These are phyloP conservation scores for Apostichopus japonicus DNA, from an alignment of 35 echinoderm and acorn worm species.

Conservation along the genomic window DNA sequence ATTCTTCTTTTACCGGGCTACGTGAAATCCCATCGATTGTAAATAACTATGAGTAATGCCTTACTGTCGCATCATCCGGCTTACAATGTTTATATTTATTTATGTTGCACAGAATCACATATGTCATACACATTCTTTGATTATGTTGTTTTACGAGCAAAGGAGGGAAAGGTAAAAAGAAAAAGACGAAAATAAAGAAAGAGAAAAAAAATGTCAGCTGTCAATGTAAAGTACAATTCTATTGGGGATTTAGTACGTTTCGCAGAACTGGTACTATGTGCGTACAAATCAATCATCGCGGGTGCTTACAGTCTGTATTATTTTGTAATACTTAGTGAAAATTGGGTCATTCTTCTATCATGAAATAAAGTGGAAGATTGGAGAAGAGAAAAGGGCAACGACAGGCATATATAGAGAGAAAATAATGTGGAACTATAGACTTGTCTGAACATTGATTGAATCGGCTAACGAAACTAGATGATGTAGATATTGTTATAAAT, in stretches of 20 bases:
- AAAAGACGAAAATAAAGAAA: too few relatives aligned
- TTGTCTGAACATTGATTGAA: too few relatives aligned
- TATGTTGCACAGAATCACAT: constrained; percentile 52
- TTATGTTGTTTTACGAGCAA: constrained; percentile 23
- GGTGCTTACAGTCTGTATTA: background rate
- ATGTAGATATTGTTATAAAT: too few relatives aligned
- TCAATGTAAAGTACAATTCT: background rate
- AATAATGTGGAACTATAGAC: too few relatives aligned
- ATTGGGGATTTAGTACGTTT: background rate
- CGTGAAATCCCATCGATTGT: constrained; percentile 14
- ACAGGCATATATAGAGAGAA: too few relatives aligned
- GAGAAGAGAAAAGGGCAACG: too few relatives aligned
- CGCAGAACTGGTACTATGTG: background rate
- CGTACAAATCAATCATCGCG: background rate
- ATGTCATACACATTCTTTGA: constrained; percentile 52
- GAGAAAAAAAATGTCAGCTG: background rate
- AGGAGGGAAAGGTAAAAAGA: background rate
- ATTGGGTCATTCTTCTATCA: too few relatives aligned
- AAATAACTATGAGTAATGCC: constrained; percentile 52
- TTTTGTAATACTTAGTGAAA: too few relatives aligned
- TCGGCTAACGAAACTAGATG: too few relatives aligned
- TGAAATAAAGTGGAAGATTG: too few relatives aligned
- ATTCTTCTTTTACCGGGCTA: constrained; percentile 4
- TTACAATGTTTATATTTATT: constrained; percentile 54
- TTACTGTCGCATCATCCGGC: background rate